phyloP scores from a whole-genome alignment of 2,113 vertebrate species.

The Picathartes gymnocephalus region DNA sequence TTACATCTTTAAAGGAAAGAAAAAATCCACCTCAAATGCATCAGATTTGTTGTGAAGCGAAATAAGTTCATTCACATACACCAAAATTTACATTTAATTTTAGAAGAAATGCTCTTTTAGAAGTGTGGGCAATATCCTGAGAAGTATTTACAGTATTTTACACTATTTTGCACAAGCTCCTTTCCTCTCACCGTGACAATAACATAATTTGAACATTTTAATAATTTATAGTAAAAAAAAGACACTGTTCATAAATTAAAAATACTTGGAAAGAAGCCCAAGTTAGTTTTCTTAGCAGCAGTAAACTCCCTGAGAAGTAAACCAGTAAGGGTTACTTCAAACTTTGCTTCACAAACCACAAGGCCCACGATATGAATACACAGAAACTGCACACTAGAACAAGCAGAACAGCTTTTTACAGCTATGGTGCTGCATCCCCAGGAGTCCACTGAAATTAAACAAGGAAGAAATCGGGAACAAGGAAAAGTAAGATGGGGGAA shows the following conservation, averaged over 20 bases:
- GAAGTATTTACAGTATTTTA: not conserved
- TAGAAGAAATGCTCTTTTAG: not conserved
- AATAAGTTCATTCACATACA: not conserved
- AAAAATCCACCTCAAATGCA: not conserved
- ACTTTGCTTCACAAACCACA: conserved; percentile 37
- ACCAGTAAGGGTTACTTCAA: conserved; percentile 8
- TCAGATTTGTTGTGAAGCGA: not conserved
- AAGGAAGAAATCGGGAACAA: not conserved
- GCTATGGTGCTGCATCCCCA: not conserved
- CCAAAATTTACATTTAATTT: not conserved
- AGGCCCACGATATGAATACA: conserved; percentile 7
- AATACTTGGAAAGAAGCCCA: not conserved
- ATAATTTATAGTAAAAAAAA: not conserved
- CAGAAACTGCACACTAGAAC: conserved; percentile 13
- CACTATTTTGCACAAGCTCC: not conserved
- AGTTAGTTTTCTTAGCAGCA: not conserved
- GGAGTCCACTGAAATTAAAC: not conserved
- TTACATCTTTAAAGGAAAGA: not conserved
- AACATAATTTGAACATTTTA: not conserved
- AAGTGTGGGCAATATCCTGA: not conserved
- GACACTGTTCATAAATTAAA: not conserved
- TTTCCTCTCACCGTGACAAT: not conserved
- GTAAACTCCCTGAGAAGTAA: not conserved
- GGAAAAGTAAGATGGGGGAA: not conserved
- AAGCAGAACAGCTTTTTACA: conserved; percentile 27